Evolutionary conservation across 2,113 vertebrate species (phyloP).

Genomic region (Procapra przewalskii): DNA sequence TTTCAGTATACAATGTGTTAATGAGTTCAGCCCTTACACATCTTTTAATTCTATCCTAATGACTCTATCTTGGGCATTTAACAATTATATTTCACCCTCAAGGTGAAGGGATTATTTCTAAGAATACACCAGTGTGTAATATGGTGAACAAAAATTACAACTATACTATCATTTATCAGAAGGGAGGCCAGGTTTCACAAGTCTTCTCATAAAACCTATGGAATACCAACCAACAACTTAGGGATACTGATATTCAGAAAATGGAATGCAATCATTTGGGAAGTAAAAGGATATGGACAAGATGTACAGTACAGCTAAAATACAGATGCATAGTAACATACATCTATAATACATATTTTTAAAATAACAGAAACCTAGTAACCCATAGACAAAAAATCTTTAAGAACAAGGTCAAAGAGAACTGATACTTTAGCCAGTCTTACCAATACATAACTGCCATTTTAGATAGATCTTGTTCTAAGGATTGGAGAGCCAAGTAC

Average conservation of each 20-base stretch:
- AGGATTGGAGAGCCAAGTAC: constrained; percentile 96
- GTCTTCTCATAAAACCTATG: constrained; percentile 7
- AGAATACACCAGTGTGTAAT: background rate
- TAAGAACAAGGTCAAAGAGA: background rate
- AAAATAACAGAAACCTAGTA: background rate
- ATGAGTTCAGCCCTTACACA: background rate
- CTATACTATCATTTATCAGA: constrained; percentile 8
- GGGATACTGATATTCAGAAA: background rate
- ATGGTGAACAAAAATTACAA: constrained; percentile 5
- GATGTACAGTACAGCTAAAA: background rate
- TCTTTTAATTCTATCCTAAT: background rate
- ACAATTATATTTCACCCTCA: background rate
- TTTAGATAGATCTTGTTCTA: constrained; percentile 97
- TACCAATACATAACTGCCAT: constrained; percentile 99
- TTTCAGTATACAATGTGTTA: background rate
- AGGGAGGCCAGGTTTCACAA: background rate
- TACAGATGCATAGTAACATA: background rate
- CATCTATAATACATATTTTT: background rate
- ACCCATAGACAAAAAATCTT: background rate
- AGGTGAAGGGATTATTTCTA: background rate
- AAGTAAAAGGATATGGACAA: background rate
- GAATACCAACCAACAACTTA: constrained; percentile 1
- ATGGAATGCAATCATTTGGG: background rate
- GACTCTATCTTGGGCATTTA: background rate
- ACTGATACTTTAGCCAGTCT: constrained; percentile 57